Percentiles rank a stretch among this genome's conserved stretches.
Conservation (phyloP, 2,113 vertebrate species). For the Mungos mungo region DNA sequence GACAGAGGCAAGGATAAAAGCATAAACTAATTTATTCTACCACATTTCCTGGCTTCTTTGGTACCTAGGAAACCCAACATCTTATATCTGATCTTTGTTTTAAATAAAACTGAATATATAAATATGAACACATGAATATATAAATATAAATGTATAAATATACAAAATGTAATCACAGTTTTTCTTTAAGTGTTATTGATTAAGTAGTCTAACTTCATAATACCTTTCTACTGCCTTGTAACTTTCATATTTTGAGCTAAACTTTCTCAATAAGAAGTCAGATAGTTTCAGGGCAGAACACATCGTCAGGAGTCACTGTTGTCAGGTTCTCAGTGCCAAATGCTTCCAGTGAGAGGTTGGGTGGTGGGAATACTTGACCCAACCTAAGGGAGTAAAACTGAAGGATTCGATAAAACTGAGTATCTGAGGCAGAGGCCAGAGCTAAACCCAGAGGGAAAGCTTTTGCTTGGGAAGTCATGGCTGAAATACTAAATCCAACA, state of each 20-base stretch:
- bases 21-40: background rate
- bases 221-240: background rate
- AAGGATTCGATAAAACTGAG: background rate
- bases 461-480: background rate
- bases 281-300: background rate
- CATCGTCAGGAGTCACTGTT: accelerated
- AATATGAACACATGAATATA: background rate
- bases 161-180: background rate
- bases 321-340: background rate
- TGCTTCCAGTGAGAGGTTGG: background rate
- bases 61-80: background rate
- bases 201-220: background rate
- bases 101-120: background rate
- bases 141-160: background rate
- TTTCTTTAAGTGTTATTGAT: background rate
- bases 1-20: background rate
- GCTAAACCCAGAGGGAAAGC: background rate
- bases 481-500: background rate
- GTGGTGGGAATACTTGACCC: background rate
- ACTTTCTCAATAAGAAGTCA: background rate
- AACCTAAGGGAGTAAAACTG: background rate
- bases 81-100: background rate
- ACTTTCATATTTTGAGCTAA: background rate
- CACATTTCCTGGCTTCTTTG: background rate
- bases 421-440: background rate